Evolutionary conservation across 2,797 vertebrate species (phyloP).

Genomic region (Aplochiton taeniatus): DNA sequence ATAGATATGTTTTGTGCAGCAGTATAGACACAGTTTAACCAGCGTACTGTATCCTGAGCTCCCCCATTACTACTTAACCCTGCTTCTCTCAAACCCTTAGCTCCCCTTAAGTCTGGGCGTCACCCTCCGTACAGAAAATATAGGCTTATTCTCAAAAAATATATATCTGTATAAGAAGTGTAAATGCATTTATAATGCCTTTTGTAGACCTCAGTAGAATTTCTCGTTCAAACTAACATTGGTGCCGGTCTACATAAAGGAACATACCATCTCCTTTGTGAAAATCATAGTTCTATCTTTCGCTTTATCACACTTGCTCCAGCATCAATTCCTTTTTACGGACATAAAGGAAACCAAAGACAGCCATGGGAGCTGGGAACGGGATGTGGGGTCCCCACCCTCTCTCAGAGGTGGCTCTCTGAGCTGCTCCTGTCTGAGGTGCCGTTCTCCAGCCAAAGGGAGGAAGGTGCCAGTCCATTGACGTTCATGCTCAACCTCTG

Average conservation of each 20-base stretch:
- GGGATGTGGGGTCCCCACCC: slow-evolving; percentile 18
- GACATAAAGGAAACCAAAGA: slow-evolving; percentile 4
- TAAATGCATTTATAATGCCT: slow-evolving; percentile 52
- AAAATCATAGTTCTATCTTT: neutral
- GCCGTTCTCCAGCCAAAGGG: slow-evolving; percentile 64
- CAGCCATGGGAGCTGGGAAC: neutral
- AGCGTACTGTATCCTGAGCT: no score
- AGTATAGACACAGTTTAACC: no score
- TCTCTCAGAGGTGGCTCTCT: slow-evolving; percentile 71
- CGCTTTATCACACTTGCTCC: slow-evolving; percentile 1
- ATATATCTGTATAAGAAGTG: slow-evolving; percentile 55
- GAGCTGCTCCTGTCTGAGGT: slow-evolving; percentile 52
- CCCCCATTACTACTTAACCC: no score
- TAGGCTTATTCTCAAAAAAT: slow-evolving; percentile 54
- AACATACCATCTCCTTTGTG: slow-evolving; percentile 20
- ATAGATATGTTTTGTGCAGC: no score
- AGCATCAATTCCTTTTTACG: slow-evolving; percentile 9
- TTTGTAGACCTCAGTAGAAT: slow-evolving; percentile 47
- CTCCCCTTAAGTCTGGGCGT: no score
- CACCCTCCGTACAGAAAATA: slow-evolving; percentile 42
- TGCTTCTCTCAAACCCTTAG: no score
- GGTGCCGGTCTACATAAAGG: slow-evolving; percentile 27
- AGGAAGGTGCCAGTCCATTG: slow-evolving; percentile 64
- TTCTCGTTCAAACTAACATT: slow-evolving; percentile 29
- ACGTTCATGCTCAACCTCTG: slow-evolving; percentile 78